Percentiles rank a stretch among this genome's conserved stretches.
Evolutionary conservation across 1,140 invertebrate genomes (phyloP).

Genomic region (Drosophila erecta): DNA sequence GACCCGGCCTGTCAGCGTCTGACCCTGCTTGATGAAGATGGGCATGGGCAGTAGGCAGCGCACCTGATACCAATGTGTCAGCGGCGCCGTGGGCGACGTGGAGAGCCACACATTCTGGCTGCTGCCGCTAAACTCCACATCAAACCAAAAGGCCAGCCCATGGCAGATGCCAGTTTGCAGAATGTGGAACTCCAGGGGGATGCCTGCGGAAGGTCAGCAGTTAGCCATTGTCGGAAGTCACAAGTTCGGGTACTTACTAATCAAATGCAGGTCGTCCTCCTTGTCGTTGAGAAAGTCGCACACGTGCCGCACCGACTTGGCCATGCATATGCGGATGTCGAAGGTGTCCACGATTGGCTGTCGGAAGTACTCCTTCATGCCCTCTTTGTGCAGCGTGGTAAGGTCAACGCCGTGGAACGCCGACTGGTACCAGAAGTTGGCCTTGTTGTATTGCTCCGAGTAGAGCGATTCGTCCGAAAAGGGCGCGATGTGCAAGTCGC

Average conservation of each 20-base stretch:
- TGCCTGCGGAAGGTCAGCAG: constrained; percentile 86
- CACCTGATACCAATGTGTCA: constrained; percentile 99
- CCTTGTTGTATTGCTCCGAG: constrained; percentile 99
- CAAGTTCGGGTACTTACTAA: constrained; percentile 86
- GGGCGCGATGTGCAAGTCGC: constrained; percentile 98
- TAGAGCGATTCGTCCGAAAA: constrained; percentile 99
- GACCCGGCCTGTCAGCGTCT: constrained; percentile 94
- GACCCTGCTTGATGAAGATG: constrained; percentile 97
- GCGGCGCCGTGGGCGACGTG: constrained; percentile 98
- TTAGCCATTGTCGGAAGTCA: neutral
- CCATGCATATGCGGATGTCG: constrained; percentile 98
- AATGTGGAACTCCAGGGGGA: constrained; percentile 97
- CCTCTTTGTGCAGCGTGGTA: constrained; percentile 94
- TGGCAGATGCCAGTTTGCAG: constrained; percentile 97
- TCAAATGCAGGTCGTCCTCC: constrained; percentile 97
- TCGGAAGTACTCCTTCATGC: constrained; percentile 98
- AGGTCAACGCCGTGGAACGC: constrained; percentile 99
- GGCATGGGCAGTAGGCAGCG: constrained; percentile 97
- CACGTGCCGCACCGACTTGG: constrained; percentile 97
- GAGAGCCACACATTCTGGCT: constrained; percentile 97
- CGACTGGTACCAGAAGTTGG: constrained; percentile 99
- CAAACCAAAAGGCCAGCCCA: constrained; percentile 99
- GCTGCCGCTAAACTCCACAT: constrained; percentile 98
- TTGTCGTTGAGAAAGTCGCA: constrained; percentile 97
- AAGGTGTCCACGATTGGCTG: constrained; percentile 99